Evolutionary conservation across 1,140 invertebrate species (phyloP).

Genomic region (Andricus grossulariae): DNA sequence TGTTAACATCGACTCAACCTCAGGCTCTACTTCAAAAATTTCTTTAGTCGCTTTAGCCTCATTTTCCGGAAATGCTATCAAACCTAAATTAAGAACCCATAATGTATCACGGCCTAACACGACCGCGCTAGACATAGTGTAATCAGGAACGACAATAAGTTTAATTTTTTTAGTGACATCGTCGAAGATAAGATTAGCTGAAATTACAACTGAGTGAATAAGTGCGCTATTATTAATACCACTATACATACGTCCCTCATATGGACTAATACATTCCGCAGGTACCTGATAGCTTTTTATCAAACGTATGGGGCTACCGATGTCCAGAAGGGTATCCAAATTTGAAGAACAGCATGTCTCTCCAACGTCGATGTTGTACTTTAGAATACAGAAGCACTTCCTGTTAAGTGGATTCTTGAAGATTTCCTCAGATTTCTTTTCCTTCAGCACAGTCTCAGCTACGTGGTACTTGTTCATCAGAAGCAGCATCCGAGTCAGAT

Average conservation of each 20-base stretch:
- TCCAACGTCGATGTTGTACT: neutral
- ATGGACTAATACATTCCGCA: neutral
- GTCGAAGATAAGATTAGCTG: neutral
- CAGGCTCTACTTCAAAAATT: neutral
- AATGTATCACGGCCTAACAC: neutral
- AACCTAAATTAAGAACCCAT: no score
- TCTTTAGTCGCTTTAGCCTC: neutral
- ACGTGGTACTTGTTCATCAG: neutral
- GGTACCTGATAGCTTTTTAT: neutral
- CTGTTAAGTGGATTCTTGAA: neutral
- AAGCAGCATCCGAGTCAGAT: neutral
- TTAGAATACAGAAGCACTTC: neutral
- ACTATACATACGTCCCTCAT: neutral
- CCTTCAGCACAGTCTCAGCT: neutral
- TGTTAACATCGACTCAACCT: neutral
- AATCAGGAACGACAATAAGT: neutral
- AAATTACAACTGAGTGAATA: neutral
- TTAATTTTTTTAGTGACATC: neutral
- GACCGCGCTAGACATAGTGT: neutral
- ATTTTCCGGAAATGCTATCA: neutral
- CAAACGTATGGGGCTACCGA: neutral
- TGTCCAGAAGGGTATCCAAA: conserved; percentile 1
- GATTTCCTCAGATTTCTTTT: neutral
- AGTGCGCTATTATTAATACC: neutral
- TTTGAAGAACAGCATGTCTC: neutral